phyloP scores from a whole-genome alignment of 1,140 invertebrate species.

The Papilio polyxenes region DNA sequence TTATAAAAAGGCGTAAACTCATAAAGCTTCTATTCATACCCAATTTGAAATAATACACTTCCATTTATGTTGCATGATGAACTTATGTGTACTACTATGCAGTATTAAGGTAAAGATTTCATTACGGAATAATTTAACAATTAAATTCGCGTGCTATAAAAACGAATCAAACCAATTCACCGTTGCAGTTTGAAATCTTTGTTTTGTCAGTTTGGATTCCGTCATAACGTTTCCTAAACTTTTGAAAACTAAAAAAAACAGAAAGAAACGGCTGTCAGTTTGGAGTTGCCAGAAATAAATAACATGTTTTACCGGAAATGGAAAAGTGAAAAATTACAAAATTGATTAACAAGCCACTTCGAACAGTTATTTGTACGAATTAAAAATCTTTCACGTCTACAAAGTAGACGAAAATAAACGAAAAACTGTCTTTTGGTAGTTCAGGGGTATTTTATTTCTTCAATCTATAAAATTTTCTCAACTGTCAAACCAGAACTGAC shows the following conservation, averaged over 20 bases:
- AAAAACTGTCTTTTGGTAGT: no score
- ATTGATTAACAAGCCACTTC: no score
- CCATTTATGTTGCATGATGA: constrained; percentile 66
- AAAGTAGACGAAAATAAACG: no score
- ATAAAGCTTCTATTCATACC: constrained; percentile 55
- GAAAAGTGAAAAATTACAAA: not conserved
- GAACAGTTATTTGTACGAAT: no score
- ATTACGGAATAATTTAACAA: constrained; percentile 31
- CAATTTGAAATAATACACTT: constrained; percentile 70
- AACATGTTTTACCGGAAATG: not conserved
- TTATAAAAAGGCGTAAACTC: constrained; percentile 1
- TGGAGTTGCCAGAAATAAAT: not conserved
- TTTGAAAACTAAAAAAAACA: constrained; percentile 37
- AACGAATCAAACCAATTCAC: constrained; percentile 49
- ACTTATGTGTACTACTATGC: constrained; percentile 23
- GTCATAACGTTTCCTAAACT: constrained; percentile 40
- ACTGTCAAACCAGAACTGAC: no score
- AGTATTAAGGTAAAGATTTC: constrained; percentile 37
- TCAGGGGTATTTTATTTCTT: no score
- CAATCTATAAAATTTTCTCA: no score
- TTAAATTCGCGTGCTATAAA: constrained; percentile 46
- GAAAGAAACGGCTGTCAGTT: constrained; percentile 22
- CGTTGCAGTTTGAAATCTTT: constrained; percentile 55
- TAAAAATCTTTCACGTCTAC: no score
- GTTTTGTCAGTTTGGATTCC: constrained; percentile 38